These are phyloP conservation scores for Setophaga kirtlandii DNA, from an alignment of 2,113 vertebrate species.

Conservation along the genomic window DNA sequence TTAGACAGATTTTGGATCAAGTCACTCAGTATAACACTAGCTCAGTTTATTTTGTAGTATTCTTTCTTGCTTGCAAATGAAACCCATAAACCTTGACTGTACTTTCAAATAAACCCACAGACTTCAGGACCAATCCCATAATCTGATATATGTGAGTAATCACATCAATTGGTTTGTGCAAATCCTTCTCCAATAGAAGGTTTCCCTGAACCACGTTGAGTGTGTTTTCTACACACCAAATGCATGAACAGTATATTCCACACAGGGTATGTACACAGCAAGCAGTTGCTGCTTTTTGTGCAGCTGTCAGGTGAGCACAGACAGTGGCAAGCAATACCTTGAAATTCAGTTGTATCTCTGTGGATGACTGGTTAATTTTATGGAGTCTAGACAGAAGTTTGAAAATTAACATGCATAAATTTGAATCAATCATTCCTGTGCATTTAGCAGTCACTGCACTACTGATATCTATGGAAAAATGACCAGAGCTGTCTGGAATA, in stretches of 20 bases:
- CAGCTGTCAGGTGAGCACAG: background rate
- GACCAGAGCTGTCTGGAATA: slow-evolving; percentile 42
- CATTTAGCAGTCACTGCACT: slow-evolving; percentile 45
- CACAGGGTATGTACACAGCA: background rate
- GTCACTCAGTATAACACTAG: background rate
- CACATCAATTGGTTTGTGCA: background rate
- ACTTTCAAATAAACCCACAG: slow-evolving; percentile 32
- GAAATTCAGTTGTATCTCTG: slow-evolving; percentile 25
- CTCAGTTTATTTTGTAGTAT: background rate
- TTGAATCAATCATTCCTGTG: slow-evolving; percentile 58
- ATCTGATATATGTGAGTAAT: background rate
- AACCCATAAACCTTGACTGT: background rate
- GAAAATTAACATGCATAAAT: slow-evolving; percentile 67
- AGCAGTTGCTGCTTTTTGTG: background rate
- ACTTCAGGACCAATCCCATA: background rate
- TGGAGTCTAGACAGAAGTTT: slow-evolving; percentile 8
- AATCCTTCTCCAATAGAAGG: background rate
- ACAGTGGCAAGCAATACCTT: slow-evolving; percentile 2
- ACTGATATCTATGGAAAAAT: slow-evolving; percentile 55
- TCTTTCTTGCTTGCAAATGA: background rate
- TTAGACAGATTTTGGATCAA: slow-evolving; percentile 16
- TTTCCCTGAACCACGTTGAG: background rate
- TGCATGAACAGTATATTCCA: background rate
- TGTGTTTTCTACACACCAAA: background rate
- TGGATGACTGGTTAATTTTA: slow-evolving; percentile 51